A percentile compares a stretch with the other conserved stretches of the same genome.
phyloP scores from a whole-genome alignment of 2,797 vertebrate species.

The Vespertilio murinus region DNA sequence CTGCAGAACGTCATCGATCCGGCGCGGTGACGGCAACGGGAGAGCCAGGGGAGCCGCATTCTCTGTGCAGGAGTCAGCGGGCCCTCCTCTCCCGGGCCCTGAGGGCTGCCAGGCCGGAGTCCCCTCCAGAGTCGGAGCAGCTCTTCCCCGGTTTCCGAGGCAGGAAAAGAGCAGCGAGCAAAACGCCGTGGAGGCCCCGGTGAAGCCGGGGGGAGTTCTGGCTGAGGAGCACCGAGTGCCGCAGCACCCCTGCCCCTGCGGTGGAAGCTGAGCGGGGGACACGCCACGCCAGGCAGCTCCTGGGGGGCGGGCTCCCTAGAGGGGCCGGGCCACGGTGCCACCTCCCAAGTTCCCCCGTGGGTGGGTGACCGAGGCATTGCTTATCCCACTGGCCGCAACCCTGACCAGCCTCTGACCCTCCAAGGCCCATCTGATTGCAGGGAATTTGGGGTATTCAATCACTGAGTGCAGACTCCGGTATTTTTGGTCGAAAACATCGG shows the following conservation, averaged over 20 bases:
- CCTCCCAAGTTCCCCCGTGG: background rate
- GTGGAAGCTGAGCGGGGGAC: background rate
- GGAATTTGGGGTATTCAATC: background rate
- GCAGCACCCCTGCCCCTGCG: background rate
- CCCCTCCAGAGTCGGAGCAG: background rate
- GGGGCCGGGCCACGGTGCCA: background rate
- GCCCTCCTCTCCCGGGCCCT: background rate
- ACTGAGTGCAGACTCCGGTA: background rate
- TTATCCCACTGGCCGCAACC: background rate
- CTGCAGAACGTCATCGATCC: background rate
- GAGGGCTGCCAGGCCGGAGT: background rate
- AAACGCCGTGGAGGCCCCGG: background rate
- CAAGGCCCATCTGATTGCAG: constrained; percentile 1
- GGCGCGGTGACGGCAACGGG: background rate
- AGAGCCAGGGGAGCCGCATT: background rate
- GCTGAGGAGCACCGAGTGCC: background rate
- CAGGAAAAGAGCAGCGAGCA: background rate
- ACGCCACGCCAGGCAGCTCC: too few species aligned
- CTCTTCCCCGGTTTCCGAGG: background rate
- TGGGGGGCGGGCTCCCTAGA: background rate
- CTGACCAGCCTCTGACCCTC: background rate
- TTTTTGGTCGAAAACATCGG: constrained; percentile 50
- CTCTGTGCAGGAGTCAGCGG: background rate
- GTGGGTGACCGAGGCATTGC: background rate
- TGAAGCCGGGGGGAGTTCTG: background rate